Evolutionary conservation across 2,797 vertebrate genomes (phyloP), one percentile per base, ranked within the genome.

Genomic region (Gouania willdenowi): DNA sequence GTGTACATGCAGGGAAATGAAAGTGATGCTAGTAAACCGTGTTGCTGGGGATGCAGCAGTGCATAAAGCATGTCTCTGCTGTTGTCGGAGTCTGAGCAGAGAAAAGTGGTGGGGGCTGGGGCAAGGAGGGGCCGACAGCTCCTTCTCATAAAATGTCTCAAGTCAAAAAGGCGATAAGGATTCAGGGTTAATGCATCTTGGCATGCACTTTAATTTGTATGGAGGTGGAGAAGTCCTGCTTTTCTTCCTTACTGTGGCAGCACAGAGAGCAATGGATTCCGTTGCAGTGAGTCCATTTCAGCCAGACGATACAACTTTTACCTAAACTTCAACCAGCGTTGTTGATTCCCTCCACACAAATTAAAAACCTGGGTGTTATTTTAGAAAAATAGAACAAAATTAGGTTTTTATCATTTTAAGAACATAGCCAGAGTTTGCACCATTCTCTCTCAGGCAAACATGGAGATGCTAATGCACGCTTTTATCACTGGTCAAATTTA

Each of bases 141-240:
- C 52, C 16, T 28, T 28, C 67, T 76, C 78, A 77, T 82, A 69
- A 81, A 86, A 80, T 73, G 75, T 80, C 58, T 75, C 66, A 68
- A 81, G 70, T 78, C 66, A 70, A 63, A 63, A 51, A 45, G 42
- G 47, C 33, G 66, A 79, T 79, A 73, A 84, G 73, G 54, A 73
- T 71, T 75, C 64, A 57, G 73, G 41, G 51, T 86, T 82, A 84
- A 82, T 77, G 67, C 31, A 19, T 66, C 72, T 67, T 75, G 77
- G 69, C 76, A 56, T 46, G 32, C 36, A 8, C 10, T 82, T 80
- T 83, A 85, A 82, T 83, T 79, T 75, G 62, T 74, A 57, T 37
- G 34, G 56, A 67, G 63, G 59, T 13, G 46, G 59, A 63, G 65
- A 51, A 59, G 58, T 47, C 42, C 23, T 5, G 14, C 47, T 54